Evolutionary conservation across 1,140 invertebrate species (phyloP).

Genomic region (Leptinotarsa undecemlineata): DNA sequence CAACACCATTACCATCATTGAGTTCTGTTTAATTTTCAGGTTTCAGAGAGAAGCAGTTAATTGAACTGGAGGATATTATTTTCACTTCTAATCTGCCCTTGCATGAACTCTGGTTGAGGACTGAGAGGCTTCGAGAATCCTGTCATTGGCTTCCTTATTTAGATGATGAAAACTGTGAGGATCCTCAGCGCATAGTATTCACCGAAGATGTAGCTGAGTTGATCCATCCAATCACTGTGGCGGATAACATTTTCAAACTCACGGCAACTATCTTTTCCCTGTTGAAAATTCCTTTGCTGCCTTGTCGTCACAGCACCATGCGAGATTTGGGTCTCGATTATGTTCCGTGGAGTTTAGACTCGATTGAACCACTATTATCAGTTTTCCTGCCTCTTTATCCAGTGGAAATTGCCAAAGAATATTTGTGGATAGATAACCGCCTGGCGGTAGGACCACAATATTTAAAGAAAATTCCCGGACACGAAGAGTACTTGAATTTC

Average conservation of each 20-base stretch:
- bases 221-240: conserved; percentile 65
- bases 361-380: conserved; percentile 59
- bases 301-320: conserved; percentile 56
- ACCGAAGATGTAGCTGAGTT: conserved; percentile 66
- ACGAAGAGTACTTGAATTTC: conserved; percentile 63
- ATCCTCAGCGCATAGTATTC: conserved; percentile 63
- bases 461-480: conserved; percentile 61
- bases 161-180: conserved; percentile 49
- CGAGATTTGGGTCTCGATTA: conserved; percentile 57
- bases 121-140: conserved; percentile 66
- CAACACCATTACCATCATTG: too few relatives aligned
- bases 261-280: conserved; percentile 60
- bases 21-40: conserved; percentile 23
- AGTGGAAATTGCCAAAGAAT: conserved; percentile 41
- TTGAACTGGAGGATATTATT: conserved; percentile 67
- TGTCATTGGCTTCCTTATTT: conserved; percentile 64
- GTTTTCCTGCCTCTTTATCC: conserved; percentile 48
- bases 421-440: conserved; percentile 45
- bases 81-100: conserved; percentile 66
- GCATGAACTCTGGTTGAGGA: conserved; percentile 68
- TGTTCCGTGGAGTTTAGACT: conserved; percentile 60
- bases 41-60: conserved; percentile 60
- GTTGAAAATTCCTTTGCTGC: conserved; percentile 65
- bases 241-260: conserved; percentile 60
- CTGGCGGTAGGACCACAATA: conserved; percentile 64